These are phyloP conservation scores for Petaurus breviceps DNA, from an alignment of 2,113 vertebrate species.

Conservation along the genomic window DNA sequence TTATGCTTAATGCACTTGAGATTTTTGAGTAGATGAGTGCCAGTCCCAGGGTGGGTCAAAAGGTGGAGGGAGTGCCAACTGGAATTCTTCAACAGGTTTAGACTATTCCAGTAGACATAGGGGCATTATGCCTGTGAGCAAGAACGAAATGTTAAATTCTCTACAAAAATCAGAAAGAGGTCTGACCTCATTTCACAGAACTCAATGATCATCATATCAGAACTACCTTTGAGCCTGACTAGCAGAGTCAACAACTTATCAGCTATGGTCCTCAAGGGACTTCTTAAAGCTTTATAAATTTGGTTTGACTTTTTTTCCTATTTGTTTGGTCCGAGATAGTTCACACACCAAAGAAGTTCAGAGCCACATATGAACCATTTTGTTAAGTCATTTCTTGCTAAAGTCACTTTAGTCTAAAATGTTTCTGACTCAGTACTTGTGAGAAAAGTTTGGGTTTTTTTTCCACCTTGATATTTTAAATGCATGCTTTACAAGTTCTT, in stretches of 20 bases:
- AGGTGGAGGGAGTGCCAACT: not conserved
- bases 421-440: not conserved
- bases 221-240: not conserved
- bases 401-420: not conserved
- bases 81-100: not conserved
- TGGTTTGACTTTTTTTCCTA: not conserved
- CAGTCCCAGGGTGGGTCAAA: not conserved
- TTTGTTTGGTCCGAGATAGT: slow-evolving; percentile 7
- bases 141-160: not conserved
- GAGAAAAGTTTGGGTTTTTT: not conserved
- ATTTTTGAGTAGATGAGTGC: not conserved
- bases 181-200: not conserved
- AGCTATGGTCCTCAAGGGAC: not conserved
- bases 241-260: not conserved
- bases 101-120: not conserved
- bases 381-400: slow-evolving; percentile 29
- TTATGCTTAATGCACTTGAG: not conserved
- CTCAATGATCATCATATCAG: not conserved
- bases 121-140: not conserved
- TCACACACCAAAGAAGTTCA: not conserved
- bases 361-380: not conserved
- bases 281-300: not conserved
- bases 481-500: slow-evolving; percentile 4
- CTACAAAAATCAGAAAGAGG: not conserved
- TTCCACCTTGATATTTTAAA: slow-evolving; percentile 13